These are phyloP conservation scores for Python bivittatus DNA, from an alignment of 2,113 vertebrate genomes.

Conservation along the genomic window DNA sequence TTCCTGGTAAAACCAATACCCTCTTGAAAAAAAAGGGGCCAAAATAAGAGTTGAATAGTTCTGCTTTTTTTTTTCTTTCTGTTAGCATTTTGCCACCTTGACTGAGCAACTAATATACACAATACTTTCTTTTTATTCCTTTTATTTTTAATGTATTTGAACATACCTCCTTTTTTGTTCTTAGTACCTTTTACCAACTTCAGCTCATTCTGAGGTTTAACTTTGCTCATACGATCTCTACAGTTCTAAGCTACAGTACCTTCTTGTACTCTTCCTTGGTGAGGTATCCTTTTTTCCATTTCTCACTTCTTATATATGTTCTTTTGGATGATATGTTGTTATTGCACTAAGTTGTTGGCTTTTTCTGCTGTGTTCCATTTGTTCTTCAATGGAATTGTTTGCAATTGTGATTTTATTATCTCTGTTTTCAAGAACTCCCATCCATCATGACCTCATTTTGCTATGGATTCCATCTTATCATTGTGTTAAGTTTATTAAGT, in stretches of 20 bases:
- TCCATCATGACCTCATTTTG: background rate
- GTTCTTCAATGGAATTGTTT: background rate
- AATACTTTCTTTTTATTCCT: too few species aligned
- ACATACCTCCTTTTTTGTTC: too few species aligned
- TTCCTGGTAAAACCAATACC: background rate
- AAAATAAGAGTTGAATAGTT: too few species aligned
- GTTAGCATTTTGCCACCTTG: too few species aligned
- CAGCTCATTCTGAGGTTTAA: too few species aligned
- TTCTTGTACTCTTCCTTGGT: background rate
- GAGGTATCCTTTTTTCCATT: background rate
- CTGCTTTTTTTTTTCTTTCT: too few species aligned
- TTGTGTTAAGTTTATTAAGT: background rate
- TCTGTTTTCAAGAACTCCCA: background rate
- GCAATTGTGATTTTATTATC: background rate
- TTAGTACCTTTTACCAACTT: too few species aligned
- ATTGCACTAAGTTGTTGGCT: background rate
- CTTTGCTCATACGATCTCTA: background rate
- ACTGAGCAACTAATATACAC: too few species aligned
- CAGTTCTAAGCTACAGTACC: background rate
- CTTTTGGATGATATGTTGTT: background rate
- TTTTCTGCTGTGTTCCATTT: background rate
- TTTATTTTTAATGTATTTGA: too few species aligned
- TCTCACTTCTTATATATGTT: background rate
- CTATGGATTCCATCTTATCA: background rate
- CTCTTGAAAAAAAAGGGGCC: background rate